Conservation (phyloP, 2,888 invertebrate genomes). For the Gryllus longicercus region DNA sequence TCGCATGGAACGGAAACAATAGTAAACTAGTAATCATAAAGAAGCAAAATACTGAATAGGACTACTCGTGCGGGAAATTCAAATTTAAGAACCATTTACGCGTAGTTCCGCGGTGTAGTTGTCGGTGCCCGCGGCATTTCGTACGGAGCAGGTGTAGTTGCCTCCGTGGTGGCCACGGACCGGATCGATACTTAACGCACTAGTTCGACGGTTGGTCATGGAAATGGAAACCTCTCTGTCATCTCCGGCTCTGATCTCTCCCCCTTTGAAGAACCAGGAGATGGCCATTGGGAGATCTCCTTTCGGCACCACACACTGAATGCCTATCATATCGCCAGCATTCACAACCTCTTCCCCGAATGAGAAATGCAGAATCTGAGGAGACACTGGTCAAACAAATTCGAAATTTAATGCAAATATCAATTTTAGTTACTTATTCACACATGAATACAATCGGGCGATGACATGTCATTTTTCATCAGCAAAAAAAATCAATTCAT, state of each 20-base stretch:
- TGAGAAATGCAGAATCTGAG: slow-evolving; percentile 42
- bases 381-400: slow-evolving; percentile 32
- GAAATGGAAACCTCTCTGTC: slow-evolving; percentile 41
- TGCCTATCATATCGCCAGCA: slow-evolving; percentile 42
- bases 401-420: too few species aligned
- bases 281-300: slow-evolving; percentile 43
- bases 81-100: slow-evolving; percentile 28
- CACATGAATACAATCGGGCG: too few species aligned
- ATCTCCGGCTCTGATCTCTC: slow-evolving; percentile 35
- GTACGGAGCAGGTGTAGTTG: slow-evolving; percentile 60
- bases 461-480: too few species aligned
- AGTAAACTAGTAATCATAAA: too few species aligned
- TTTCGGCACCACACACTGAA: slow-evolving; percentile 43
- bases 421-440: too few species aligned
- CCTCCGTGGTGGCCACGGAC: slow-evolving; percentile 68
- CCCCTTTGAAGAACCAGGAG: slow-evolving; percentile 41
- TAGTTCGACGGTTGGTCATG: slow-evolving; percentile 60
- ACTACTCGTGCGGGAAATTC: too few species aligned
- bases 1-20: too few species aligned
- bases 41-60: too few species aligned
- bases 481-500: too few species aligned
- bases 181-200: slow-evolving; percentile 53
- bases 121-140: slow-evolving; percentile 44
- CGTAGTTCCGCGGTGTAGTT: slow-evolving; percentile 42
- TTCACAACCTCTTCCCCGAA: slow-evolving; percentile 48